Base-by-base conservation (phyloP, 2,797 vertebrate species). In the Phaenicophaeus curvirostris region DNA sequence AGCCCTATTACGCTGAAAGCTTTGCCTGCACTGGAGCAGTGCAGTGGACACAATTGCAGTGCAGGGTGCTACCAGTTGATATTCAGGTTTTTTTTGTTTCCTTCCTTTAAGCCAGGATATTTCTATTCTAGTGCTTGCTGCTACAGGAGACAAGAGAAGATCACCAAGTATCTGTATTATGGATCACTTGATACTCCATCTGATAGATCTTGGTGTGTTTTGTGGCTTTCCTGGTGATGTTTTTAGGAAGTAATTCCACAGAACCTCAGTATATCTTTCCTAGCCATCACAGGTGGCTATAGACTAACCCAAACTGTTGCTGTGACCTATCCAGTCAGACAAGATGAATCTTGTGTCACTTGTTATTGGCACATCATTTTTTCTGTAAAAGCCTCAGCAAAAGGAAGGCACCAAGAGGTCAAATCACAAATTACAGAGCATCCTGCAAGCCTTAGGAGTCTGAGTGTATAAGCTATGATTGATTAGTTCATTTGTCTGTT, bases 321-420 rank as follows among this genome's bases (percentile, higher is more conserved):
- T 51, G 75, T 92, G 93, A 96, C 95, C 95, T 93, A 93, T 31
- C 50, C 51, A 96, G 95, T 95, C 94, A 89, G 74, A 95, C 13
- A 96, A 96, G 94, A 97, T 94, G 84, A 85, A 97, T 96, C 83
- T 94, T 55, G 63, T 94, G 96, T 96, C 94, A 53, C 46, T 96
- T 91, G 84, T 89, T 81, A 90, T 81, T 96, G 95, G 68, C 92
- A 96, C 69, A 87, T 94, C 85, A 87, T 95, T 96, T 96, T 94
- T 96, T 85, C 83, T 90, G 53, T 66, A 68, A 87, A 80, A 92
- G 89, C 66, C 53, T 96, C 72, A 87, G 89, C 35, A 63, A 92
- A 44, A 76, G 20, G 59, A 94, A 90, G 80, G 85, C 51, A 87
- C 58, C 16, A 92, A 93, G 80, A 91, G 93, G 90, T 95, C 94